phyloP scores from a whole-genome alignment of 2,113 vertebrate genomes.

The Pseudorectes ferrugineus region DNA sequence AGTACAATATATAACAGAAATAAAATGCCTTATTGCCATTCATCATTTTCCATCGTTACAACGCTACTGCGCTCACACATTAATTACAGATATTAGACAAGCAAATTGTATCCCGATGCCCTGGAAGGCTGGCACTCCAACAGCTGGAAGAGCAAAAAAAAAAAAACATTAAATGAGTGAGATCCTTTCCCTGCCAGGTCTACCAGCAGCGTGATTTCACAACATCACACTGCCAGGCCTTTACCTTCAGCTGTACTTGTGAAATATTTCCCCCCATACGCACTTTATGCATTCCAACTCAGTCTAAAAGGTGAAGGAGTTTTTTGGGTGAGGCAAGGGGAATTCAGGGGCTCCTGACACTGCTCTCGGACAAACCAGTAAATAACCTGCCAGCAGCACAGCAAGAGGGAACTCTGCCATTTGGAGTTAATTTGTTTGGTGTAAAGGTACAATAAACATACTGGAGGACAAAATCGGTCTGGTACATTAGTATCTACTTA shows the following conservation, averaged over 20 bases:
- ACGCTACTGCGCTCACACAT: neutral
- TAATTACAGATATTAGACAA: conserved; percentile 35
- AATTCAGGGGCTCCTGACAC: neutral
- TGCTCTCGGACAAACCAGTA: neutral
- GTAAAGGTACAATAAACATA: neutral
- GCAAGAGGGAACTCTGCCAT: neutral
- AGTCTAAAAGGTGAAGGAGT: neutral
- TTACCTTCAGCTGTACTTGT: neutral
- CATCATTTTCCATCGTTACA: neutral
- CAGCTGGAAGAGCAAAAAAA: neutral
- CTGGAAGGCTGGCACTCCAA: neutral
- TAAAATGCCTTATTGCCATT: neutral
- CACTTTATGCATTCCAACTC: neutral
- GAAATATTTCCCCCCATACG: neutral
- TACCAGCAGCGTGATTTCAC: neutral
- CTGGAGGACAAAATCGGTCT: neutral
- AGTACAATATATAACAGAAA: neutral
- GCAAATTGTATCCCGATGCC: neutral
- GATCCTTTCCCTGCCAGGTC: neutral
- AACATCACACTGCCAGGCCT: neutral
- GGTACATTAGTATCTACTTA: neutral
- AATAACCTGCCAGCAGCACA: neutral
- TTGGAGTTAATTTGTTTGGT: neutral
- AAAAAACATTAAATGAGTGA: neutral
- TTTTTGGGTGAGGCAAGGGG: neutral